Evolutionary conservation across 2,797 vertebrate genomes (phyloP).

Genomic region (Harpagifer antarcticus): DNA sequence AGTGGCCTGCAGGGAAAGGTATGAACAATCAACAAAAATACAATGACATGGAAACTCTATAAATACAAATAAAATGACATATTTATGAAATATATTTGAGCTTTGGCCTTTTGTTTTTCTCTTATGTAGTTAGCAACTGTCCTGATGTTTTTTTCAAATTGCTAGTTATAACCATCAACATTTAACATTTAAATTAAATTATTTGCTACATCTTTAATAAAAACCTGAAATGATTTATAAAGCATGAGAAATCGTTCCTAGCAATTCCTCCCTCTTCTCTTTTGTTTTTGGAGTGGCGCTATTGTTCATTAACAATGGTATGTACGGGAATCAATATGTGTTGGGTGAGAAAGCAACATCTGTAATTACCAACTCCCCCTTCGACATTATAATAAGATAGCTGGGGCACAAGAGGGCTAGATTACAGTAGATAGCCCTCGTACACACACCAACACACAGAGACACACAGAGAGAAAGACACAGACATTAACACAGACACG

Average conservation of each 20-base stretch:
- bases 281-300: conserved; percentile 13
- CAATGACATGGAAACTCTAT: background rate
- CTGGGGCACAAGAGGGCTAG: conserved; percentile 18
- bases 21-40: background rate
- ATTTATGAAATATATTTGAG: background rate
- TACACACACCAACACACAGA: background rate
- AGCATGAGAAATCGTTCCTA: background rate
- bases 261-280: background rate
- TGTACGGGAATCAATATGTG: conserved; percentile 26
- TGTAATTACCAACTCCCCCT: conserved; percentile 54
- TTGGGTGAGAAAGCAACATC: conserved; percentile 42
- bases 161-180: background rate
- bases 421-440: conserved; percentile 36
- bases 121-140: background rate
- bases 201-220: too few species aligned
- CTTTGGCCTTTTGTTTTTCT: background rate
- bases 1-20: conserved; percentile 84
- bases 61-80: background rate
- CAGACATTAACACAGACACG: conserved; percentile 32
- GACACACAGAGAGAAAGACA: conserved; percentile 4
- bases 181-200: too few species aligned
- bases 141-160: background rate
- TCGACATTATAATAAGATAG: conserved; percentile 59
- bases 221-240: background rate
- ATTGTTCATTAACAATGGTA: conserved; percentile 18